Evolutionary conservation across 2,113 vertebrate species (phyloP), one percentile per base, ranked within the genome.

Genomic region (Misgurnus mizolepis): DNA sequence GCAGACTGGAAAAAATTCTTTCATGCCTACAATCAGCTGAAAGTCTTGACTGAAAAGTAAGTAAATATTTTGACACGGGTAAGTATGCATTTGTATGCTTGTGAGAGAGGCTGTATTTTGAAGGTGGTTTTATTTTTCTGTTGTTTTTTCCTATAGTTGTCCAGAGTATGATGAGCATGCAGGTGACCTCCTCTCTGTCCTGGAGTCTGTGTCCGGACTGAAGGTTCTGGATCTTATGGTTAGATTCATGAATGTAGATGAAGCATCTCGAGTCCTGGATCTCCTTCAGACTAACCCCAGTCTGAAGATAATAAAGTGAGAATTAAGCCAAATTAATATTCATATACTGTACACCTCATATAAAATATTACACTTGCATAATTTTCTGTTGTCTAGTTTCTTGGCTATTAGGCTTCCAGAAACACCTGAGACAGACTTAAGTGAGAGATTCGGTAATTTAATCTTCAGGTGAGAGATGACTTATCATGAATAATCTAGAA

Each of bases 1-100:
- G 14, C 41, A 17, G 61, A 55, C 70, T 80, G 79, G 79, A 45
- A 3, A 14, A 55, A 6, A 58, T 74, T 80, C 61, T 80, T 80
- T 65, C 47, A 67, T 34, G 14, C n/a, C 71, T 80, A 80, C 8
- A 65, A 73, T 12, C 39, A 67, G 39, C 79, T 74, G 9, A 80
- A 80, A 67, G 40, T 11, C 14, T 34, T 66, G 61, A 74, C 49
- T 53, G 40, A n/a, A 3, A 65, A 34, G 79, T 74, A 27, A 47
- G 40, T 14, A 15, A 0, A 53, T 73, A 9, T 22, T 49, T 40
- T 0, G 3, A 55, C 4, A 41, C 17, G 15, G 22, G 22, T 22
- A 22, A 22, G 22, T 22, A 22, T 22, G 5, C 9, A 14, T 45
- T 61, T 47, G 6, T 15, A 14, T 72, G 39, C 41, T 5, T 60